Percentiles rank a stretch among this genome's conserved stretches.
Evolutionary conservation across 23 tunicate species (phyloP).

Genomic region (Styela plicata): DNA sequence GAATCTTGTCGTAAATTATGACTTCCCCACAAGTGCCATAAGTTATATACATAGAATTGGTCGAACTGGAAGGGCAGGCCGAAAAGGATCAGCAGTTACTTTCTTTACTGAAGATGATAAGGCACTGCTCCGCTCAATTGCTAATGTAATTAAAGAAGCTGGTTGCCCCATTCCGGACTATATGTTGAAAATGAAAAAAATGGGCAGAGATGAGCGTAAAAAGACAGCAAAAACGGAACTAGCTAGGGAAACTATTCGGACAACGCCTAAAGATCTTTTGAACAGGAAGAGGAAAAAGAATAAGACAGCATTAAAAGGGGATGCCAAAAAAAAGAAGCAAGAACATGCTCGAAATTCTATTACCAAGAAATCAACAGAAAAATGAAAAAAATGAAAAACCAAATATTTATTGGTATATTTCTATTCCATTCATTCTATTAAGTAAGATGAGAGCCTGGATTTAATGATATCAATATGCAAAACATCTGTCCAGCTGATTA

Average conservation of each 20-base stretch:
- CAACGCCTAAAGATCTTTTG: conserved; percentile 50
- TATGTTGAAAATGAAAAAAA: conserved; percentile 63
- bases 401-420: too few species aligned
- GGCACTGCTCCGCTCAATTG: conserved; percentile 75
- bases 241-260: conserved; percentile 54
- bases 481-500: too few species aligned
- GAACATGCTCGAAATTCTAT: too few species aligned
- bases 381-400: too few species aligned
- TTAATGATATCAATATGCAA: too few species aligned
- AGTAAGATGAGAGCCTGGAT: too few species aligned
- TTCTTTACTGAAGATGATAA: conserved; percentile 85
- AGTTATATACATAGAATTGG: conserved; percentile 95
- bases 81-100: conserved; percentile 77
- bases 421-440: too few species aligned
- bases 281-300: conserved; percentile 7
- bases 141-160: conserved; percentile 71
- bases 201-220: conserved; percentile 35
- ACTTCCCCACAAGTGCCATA: conserved; percentile 81
- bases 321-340: not conserved
- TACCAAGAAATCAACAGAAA: too few species aligned
- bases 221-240: conserved; percentile 31
- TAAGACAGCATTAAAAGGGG: not conserved
- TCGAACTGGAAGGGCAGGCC: conserved; percentile 90
- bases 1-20: conserved; percentile 86
- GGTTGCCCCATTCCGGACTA: conserved; percentile 89